Evolutionary conservation across 2,888 invertebrate species (phyloP).

Genomic region (Cybosia mesomella): DNA sequence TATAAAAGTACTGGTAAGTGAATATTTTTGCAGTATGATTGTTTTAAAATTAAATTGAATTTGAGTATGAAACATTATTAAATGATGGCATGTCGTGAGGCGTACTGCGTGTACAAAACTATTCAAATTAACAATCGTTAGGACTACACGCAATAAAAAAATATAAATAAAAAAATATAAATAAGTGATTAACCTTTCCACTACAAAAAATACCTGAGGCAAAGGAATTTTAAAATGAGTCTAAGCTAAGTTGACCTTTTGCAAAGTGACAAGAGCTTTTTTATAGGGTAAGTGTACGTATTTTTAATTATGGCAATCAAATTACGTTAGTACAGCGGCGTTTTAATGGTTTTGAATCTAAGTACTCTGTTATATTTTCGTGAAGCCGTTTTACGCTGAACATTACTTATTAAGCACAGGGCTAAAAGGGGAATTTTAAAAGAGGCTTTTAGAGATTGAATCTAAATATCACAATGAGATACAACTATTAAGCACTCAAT

Average conservation of each 20-base stretch:
- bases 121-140: background rate
- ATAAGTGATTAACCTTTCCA: conserved; percentile 27
- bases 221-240: conserved; percentile 13
- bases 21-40: background rate
- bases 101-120: background rate
- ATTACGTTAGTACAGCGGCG: background rate
- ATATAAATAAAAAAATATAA: background rate
- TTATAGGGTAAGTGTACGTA: background rate
- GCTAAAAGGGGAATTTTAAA: too few species aligned
- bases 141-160: background rate
- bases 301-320: conserved; percentile 3
- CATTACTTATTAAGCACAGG: too few species aligned
- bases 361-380: too few species aligned
- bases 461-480: too few species aligned
- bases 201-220: conserved; percentile 4
- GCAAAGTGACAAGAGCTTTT: background rate
- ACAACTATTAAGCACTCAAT: too few species aligned
- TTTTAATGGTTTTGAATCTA: background rate
- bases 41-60: background rate
- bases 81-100: background rate
- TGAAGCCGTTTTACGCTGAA: too few species aligned
- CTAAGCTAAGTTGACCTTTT: conserved; percentile 20
- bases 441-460: too few species aligned
- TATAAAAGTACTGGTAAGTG: conserved; percentile 9
- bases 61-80: background rate